Evolutionary conservation across 1,140 invertebrate genomes (phyloP).

Genomic region (Macrobrachium nipponense): DNA sequence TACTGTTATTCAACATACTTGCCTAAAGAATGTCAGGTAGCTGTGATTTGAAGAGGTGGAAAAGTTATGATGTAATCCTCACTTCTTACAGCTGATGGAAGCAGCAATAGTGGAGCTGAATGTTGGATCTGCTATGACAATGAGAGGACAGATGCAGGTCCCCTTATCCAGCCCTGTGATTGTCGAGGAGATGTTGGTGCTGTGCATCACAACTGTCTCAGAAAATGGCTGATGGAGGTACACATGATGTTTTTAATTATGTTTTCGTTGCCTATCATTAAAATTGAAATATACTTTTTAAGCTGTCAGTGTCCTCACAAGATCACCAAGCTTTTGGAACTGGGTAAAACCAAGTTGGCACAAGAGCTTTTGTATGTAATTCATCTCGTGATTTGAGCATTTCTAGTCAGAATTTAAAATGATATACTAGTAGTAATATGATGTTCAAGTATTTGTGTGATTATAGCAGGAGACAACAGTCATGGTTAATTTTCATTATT

Average conservation of each 20-base stretch:
- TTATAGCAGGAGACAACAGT: too few species aligned
- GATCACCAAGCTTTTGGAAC: too few species aligned
- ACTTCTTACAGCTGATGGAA: constrained; percentile 11
- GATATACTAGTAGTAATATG: too few species aligned
- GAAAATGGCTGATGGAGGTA: constrained; percentile 84
- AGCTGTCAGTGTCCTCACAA: too few species aligned
- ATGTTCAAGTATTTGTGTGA: too few species aligned
- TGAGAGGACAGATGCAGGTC: constrained; percentile 79
- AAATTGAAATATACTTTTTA: too few species aligned
- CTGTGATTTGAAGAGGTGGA: background rate
- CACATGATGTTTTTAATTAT: constrained; percentile 35
- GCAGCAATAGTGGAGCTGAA: constrained; percentile 70
- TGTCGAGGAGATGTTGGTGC: constrained; percentile 90
- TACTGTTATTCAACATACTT: background rate
- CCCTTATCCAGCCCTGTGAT: constrained; percentile 88
- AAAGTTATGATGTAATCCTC: background rate
- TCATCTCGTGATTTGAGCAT: too few species aligned
- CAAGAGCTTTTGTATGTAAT: too few species aligned
- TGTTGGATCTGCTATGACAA: constrained; percentile 96
- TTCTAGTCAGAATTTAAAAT: too few species aligned
- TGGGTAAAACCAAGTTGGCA: too few species aligned
- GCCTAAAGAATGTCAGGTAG: background rate
- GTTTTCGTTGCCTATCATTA: background rate
- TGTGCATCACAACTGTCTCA: constrained; percentile 93
- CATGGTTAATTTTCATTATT: too few species aligned